Evolutionary conservation across 2,888 invertebrate species (phyloP).

Genomic region (Drosophila ezoana): DNA sequence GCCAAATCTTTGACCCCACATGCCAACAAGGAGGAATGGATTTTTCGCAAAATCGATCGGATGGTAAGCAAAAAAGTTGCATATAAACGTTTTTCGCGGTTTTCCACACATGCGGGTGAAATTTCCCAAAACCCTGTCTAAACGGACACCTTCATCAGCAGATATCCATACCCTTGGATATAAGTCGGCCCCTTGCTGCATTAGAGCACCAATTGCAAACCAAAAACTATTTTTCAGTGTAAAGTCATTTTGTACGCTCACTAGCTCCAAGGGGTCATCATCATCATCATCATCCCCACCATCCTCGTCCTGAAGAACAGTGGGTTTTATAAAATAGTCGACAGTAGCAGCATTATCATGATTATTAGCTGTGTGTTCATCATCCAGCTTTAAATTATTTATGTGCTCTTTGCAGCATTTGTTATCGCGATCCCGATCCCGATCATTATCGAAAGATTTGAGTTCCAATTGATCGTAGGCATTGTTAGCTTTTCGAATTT

Average conservation of each 20-base stretch:
- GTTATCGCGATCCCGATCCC: not conserved
- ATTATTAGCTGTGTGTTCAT: not conserved
- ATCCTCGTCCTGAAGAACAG: not conserved
- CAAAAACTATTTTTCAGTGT: constrained; percentile 95
- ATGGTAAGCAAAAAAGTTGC: too few relatives aligned
- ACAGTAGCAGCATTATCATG: constrained; percentile 9
- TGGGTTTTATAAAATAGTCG: not conserved
- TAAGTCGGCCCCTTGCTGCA: constrained; percentile 96
- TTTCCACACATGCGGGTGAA: too few relatives aligned
- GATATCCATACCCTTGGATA: constrained; percentile 92
- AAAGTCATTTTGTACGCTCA: constrained; percentile 91
- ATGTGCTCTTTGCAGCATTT: too few relatives aligned
- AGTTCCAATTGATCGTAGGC: constrained; percentile 50
- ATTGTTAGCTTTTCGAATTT: constrained; percentile 54
- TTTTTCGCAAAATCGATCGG: too few relatives aligned
- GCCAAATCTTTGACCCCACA: too few relatives aligned
- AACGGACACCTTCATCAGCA: too few relatives aligned
- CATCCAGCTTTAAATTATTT: not conserved
- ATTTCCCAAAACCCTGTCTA: too few relatives aligned
- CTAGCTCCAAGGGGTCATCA: constrained; percentile 68
- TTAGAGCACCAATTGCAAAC: constrained; percentile 97
- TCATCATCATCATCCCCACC: constrained; percentile 12
- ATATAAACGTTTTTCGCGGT: too few relatives aligned
- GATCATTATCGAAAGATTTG: constrained; percentile 10
- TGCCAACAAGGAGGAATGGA: too few relatives aligned